Percentiles rank a stretch among this genome's conserved stretches.
phyloP scores from a whole-genome alignment of 1,140 invertebrate species.

The Caenorhabditis elegans region WBcel235 BX284606.5:5598001-5598500 shows the following conservation, averaged over 20 bases:
- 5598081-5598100: conserved; percentile 35
- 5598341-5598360: too few relatives aligned
- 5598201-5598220: conserved; percentile 44
- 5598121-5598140: not conserved
- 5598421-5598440: conserved; percentile 65
- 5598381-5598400: not conserved
- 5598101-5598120: not conserved
- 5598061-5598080: conserved; percentile 21
- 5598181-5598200: conserved; percentile 36
- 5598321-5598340: too few relatives aligned
- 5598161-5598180: conserved; percentile 45
- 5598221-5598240: too few relatives aligned
- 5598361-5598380: conserved; percentile 49
- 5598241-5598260: not conserved
- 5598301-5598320: not conserved
- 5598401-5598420: not conserved
- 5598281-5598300: not conserved
- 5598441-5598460: conserved; percentile 69
- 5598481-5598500: conserved; percentile 68
- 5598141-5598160: conserved; percentile 36
- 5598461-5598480: conserved; percentile 68
- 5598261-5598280: conserved; percentile 36
- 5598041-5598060: conserved; percentile 14
- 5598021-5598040: conserved; percentile 2
- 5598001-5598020: not conserved